A percentile compares a stretch with the other conserved stretches of the same genome.
Evolutionary conservation across 2,797 vertebrate species (phyloP).

Genomic region (Hydrocynus forskahlii): DNA sequence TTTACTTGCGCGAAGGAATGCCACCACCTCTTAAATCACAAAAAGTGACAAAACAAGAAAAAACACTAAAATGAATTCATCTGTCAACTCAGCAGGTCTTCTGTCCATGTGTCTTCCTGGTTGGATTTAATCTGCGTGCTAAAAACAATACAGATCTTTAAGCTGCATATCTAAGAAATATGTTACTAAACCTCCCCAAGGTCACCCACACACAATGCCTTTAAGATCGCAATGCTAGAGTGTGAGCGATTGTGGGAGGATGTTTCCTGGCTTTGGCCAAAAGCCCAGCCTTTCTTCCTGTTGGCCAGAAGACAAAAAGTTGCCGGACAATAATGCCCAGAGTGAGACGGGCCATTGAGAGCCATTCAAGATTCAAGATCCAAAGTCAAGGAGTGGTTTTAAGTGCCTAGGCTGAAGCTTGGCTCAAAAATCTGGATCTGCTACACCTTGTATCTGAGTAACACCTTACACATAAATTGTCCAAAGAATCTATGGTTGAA

Average conservation of each 20-base stretch:
- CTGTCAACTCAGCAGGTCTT: background rate
- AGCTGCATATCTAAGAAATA: conserved; percentile 39
- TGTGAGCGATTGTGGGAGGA: conserved; percentile 57
- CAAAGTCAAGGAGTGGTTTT: conserved; percentile 18
- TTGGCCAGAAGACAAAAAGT: conserved; percentile 49
- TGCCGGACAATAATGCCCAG: conserved; percentile 70
- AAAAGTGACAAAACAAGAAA: conserved; percentile 6
- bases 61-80: background rate
- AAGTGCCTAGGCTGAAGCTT: conserved; percentile 21
- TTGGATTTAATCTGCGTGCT: background rate
- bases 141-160: conserved; percentile 22
- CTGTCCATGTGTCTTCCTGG: background rate
- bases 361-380: conserved; percentile 36
- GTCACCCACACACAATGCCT: conserved; percentile 41
- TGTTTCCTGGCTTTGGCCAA: conserved; percentile 56
- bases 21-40: conserved; percentile 27
- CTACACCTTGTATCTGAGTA: conserved; percentile 12
- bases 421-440: conserved; percentile 1
- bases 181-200: conserved; percentile 33
- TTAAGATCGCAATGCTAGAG: conserved; percentile 50
- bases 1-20: conserved; percentile 4
- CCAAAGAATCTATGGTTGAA: background rate
- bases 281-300: conserved; percentile 64
- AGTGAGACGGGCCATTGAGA: conserved; percentile 58
- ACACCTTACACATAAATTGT: conserved; percentile 4